These are phyloP conservation scores for Pinctada fucata DNA, from an alignment of 2,888 invertebrate species.

Conservation along the genomic window DNA sequence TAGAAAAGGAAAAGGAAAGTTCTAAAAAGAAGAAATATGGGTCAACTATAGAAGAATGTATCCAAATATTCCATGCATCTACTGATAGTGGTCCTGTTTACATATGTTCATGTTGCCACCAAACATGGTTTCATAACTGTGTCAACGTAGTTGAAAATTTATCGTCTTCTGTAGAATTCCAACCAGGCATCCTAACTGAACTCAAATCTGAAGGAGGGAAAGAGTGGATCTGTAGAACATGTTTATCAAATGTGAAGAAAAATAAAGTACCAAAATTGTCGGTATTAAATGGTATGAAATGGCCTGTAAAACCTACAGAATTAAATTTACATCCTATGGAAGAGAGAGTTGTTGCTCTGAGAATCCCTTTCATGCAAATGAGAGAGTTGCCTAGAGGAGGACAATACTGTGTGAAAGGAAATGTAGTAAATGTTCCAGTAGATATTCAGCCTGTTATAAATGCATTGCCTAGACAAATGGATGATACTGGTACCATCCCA, in stretches of 20 bases:
- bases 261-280: slow-evolving; percentile 3
- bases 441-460: not conserved
- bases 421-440: not conserved
- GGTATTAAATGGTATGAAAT: not conserved
- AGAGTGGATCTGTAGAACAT: not conserved
- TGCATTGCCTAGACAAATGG: not conserved
- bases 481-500: slow-evolving; percentile 7
- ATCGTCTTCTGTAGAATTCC: not conserved
- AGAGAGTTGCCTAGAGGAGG: too few species aligned
- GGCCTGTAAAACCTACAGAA: not conserved
- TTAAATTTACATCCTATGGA: slow-evolving; percentile 6
- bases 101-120: slow-evolving; percentile 6
- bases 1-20: not conserved
- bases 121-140: not conserved
- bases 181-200: not conserved
- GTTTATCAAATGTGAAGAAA: not conserved
- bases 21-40: not conserved
- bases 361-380: too few species aligned
- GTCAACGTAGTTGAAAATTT: not conserved
- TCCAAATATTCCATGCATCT: too few species aligned
- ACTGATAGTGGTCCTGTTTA: not conserved
- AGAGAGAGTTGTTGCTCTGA: too few species aligned
- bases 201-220: not conserved
- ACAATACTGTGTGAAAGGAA: too few species aligned
- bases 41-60: too few species aligned